Evolutionary conservation across 2,888 invertebrate genomes (phyloP).

Genomic region (Polydrusus tereticollis): DNA sequence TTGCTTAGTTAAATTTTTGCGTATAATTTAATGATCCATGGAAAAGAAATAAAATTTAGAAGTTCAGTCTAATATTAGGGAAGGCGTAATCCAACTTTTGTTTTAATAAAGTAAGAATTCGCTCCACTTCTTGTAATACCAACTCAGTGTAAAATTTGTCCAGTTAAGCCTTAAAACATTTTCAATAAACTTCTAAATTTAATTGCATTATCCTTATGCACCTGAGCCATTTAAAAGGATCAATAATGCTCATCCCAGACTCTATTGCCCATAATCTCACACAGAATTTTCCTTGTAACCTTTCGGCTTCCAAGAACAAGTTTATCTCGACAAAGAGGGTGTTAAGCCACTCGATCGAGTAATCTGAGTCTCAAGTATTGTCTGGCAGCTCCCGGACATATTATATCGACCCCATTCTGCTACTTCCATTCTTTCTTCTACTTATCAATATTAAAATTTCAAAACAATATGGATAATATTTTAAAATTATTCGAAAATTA

Average conservation of each 20-base stretch:
- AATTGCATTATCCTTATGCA: conserved; percentile 1
- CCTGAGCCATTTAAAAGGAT: conserved; percentile 19
- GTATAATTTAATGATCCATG: not conserved
- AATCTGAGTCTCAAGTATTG: conserved; percentile 17
- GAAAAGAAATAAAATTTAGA: not conserved
- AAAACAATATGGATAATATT: not conserved
- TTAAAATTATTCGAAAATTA: not conserved
- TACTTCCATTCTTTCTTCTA: conserved; percentile 2
- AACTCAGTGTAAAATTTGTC: not conserved
- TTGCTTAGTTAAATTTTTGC: conserved; percentile 9
- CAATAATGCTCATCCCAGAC: conserved; percentile 20
- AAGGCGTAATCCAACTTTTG: not conserved
- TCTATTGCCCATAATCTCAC: conserved; percentile 31
- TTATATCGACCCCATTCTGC: conserved; percentile 11
- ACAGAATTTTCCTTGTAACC: conserved; percentile 33
- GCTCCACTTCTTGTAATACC: too few relatives aligned
- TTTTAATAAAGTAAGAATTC: too few relatives aligned
- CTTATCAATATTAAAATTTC: not conserved
- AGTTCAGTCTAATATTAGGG: not conserved
- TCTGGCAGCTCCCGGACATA: conserved; percentile 26
- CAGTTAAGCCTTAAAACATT: not conserved
- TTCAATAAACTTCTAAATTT: not conserved
- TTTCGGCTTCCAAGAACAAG: conserved; percentile 22
- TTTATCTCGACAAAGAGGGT: conserved; percentile 13
- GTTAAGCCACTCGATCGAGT: conserved; percentile 23